Evolutionary conservation across 2,113 vertebrate species (phyloP).

Genomic region (Columbina picui): DNA sequence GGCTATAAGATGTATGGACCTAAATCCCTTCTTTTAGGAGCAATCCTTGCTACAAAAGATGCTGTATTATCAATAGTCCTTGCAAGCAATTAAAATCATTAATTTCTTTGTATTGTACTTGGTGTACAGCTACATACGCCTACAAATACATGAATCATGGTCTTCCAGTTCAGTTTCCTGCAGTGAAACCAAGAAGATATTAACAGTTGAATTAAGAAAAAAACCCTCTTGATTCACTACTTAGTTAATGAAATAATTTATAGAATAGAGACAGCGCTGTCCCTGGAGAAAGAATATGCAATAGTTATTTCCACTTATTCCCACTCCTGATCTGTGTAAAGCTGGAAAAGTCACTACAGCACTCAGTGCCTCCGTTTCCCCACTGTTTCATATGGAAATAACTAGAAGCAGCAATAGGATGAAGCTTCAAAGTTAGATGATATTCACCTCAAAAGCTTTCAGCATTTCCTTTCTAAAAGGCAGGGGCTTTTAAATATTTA

Average conservation of each 20-base stretch:
- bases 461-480: slow-evolving; percentile 34
- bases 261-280: neutral
- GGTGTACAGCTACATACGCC: slow-evolving; percentile 16
- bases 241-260: neutral
- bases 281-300: neutral
- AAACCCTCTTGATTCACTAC: neutral
- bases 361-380: neutral
- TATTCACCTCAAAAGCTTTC: neutral
- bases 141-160: slow-evolving; percentile 15
- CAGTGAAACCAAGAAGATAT: neutral
- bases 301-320: neutral
- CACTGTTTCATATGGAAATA: neutral
- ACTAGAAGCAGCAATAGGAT: neutral
- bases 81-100: neutral
- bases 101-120: neutral
- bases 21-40: neutral
- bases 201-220: neutral
- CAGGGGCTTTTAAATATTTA: slow-evolving; percentile 6
- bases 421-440: neutral
- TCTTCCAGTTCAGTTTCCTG: neutral
- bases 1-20: neutral
- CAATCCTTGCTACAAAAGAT: neutral
- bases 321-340: neutral
- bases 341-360: neutral
- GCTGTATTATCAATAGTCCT: neutral